Evolutionary conservation across 1,140 invertebrate species (phyloP), one percentile per base, ranked within the genome.

Genomic region (Eciton burchellii): DNA sequence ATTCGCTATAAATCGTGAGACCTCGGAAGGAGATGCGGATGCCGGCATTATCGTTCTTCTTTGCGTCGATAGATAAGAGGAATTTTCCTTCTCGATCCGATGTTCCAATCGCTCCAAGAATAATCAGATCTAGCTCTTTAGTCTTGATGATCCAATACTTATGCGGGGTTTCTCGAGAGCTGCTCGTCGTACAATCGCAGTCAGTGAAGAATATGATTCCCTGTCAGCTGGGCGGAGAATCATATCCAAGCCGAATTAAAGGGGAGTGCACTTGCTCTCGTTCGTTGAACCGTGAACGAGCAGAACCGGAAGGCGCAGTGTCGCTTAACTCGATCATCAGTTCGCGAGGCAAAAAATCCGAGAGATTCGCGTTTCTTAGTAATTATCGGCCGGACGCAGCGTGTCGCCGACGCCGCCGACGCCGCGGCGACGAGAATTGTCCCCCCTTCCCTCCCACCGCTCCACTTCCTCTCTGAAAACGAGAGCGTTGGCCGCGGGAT

Each of bases 331-430:
- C 29, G 72, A 74, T 74, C 72, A n/a, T n/a, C 3, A 76, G 3
- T n/a, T 47, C 19, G 43, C n/a, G 6, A 74, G 47, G 35, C 24
- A 74, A 59, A 26, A 76, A 65, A 76, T 76, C 63, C 63, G 26
- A 74, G 26, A 49, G 63, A 74, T 63, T 74, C n/a, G 72, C 35
- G 43, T 76, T 76, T 65, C 59, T 74, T 76, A 76, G 14, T 65
- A 47, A 65, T 76, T 76, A 76, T 76, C 43, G 72, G 41, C 19
- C 29, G 60, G 14, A 49, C 63, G 49, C 45, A 8, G n/a, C 59
- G 35, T 24, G 21, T 72, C 29, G 52, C 19, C 68, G 19, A 41
- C 6, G 35, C 35, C 35, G 35, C n/a, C n/a, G n/a, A n/a, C 35
- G 35, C 2, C 35, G 70, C 12, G 19, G 19, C 68, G 70, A 6